Conservation (phyloP, 2,888 invertebrate species). For the Lepidonotus clava region DNA sequence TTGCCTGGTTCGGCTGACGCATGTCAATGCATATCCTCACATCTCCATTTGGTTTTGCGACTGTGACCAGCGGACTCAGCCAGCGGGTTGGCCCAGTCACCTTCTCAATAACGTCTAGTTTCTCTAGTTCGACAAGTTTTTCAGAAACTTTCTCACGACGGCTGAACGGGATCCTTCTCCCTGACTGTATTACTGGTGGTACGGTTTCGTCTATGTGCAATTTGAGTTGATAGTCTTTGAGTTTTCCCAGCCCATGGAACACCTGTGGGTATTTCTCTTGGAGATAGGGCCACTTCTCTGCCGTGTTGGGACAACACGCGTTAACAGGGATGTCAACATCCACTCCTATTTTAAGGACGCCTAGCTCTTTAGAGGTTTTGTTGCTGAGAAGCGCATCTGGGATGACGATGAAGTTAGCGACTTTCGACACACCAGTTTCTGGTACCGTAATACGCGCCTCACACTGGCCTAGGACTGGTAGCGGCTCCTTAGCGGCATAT, state of each 20-base stretch:
- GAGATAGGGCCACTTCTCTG: too few relatives aligned
- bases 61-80: constrained; percentile 62
- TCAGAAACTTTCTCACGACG: constrained; percentile 10
- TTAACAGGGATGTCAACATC: too few relatives aligned
- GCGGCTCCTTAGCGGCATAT: too few relatives aligned
- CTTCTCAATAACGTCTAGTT: constrained; percentile 59
- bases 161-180: constrained; percentile 10
- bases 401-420: too few relatives aligned
- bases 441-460: too few relatives aligned
- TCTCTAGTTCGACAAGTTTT: not conserved
- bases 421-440: too few relatives aligned
- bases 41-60: constrained; percentile 62
- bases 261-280: not conserved
- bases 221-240: constrained; percentile 37
- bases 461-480: too few relatives aligned
- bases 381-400: too few relatives aligned
- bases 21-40: constrained; percentile 60
- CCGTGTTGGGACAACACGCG: too few relatives aligned
- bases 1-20: constrained; percentile 62
- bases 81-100: constrained; percentile 61
- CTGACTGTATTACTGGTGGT: constrained; percentile 25
- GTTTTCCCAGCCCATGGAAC: constrained; percentile 39
- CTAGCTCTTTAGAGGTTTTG: too few relatives aligned
- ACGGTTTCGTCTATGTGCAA: constrained; percentile 27
- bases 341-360: too few relatives aligned